Base-by-base conservation (phyloP, 2,113 vertebrate species). In the Prochilodus magdalenae region DNA sequence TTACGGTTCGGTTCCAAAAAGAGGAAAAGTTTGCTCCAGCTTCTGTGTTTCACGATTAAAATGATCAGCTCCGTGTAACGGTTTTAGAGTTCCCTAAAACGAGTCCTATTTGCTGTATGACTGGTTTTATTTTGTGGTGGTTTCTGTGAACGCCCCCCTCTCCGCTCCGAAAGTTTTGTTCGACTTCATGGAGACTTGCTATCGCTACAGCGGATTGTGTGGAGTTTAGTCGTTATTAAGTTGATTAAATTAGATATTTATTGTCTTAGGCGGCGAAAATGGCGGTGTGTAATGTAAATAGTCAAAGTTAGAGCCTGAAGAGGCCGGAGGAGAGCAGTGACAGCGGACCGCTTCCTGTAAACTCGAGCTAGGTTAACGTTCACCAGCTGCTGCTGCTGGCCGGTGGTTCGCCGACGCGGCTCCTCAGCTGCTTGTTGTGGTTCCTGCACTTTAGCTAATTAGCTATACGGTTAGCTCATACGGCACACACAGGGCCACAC, bases 101-200 rank as follows among this genome's bases (percentile, higher is more conserved):
- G 51, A 3, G 1, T 53, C 16, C 51, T 2, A 53, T 16, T 53
- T 4, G n/a, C n/a, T n/a, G n/a, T n/a, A n/a, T n/a, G n/a, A n/a
- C n/a, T n/a, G n/a, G n/a, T n/a, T n/a, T n/a, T 22, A 26, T 20
- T 60, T 24, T 4, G 57, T 26, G 4, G 0, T 60, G 16, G 1
- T 12, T 60, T 12, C 20, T n/a, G 30, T 74, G n/a, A 22, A 20
- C 13, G 18, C 40, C 22, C 0, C 16, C 67, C n/a, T n/a, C n/a
- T n/a, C 74, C 60, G 8, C 76, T 24, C 30, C 5, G 57, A 22
- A 26, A 26, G 16, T 4, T 57, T 67, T 20, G 6, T 1, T 26
- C 53, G 66, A 77, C 27, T 62, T 67, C 36, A 71, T 83, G 74
- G 74, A 77, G 70, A 60, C 74, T 18, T 66, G 75, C 36, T 18